Evolutionary conservation across 1,140 invertebrate species (phyloP).

Genomic region (Hydropsyche tenuis): DNA sequence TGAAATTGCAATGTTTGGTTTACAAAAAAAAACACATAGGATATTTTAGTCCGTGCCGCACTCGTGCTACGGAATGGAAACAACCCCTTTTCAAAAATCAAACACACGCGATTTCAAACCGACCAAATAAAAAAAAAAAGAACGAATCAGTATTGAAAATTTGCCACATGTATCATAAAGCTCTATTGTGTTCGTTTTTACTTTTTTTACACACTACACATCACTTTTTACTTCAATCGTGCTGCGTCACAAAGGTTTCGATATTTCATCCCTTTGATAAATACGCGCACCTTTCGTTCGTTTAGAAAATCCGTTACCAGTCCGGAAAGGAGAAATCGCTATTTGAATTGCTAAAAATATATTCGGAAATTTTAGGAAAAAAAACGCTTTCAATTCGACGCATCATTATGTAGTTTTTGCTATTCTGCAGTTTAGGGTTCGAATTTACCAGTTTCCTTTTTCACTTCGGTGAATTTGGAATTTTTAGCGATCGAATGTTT

Average conservation of each 20-base stretch:
- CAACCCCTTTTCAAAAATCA: conserved; percentile 47
- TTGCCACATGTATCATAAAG: conserved; percentile 51
- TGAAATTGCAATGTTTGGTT: too few species aligned
- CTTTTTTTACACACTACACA: not conserved
- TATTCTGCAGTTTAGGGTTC: too few species aligned
- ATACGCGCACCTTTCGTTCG: conserved; percentile 47
- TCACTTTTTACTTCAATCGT: conserved; percentile 15
- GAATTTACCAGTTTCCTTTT: too few species aligned
- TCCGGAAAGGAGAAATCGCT: conserved; percentile 28
- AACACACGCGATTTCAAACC: conserved; percentile 43
- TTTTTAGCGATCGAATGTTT: too few species aligned
- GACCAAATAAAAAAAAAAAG: conserved; percentile 43
- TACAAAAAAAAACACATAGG: too few species aligned
- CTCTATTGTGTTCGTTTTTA: conserved; percentile 33
- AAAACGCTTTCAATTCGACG: too few species aligned
- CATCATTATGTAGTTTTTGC: too few species aligned
- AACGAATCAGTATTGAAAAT: conserved; percentile 48
- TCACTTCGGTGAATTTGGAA: too few species aligned
- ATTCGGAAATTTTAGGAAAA: not conserved
- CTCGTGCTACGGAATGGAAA: conserved; percentile 40
- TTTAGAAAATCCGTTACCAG: conserved; percentile 46
- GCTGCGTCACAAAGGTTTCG: conserved; percentile 39
- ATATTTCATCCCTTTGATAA: conserved; percentile 50
- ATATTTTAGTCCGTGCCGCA: conserved; percentile 30
- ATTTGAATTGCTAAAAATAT: conserved; percentile 47